Evolutionary conservation across 2,113 vertebrate genomes (phyloP).

Genomic region (Chaetodon auriga): DNA sequence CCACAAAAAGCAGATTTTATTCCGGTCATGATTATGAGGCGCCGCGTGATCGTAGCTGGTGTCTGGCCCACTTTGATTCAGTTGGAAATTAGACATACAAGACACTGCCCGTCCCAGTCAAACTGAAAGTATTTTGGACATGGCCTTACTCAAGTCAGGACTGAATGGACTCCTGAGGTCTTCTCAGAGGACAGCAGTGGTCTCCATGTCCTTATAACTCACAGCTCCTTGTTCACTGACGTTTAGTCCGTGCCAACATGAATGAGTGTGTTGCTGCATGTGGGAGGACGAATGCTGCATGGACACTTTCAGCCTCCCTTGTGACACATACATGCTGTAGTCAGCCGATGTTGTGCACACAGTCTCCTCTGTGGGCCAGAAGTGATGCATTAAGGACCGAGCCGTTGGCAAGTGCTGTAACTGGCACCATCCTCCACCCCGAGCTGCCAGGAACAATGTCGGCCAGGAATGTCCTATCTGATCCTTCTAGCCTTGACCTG

Average conservation of each 20-base stretch:
- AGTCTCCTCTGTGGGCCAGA: conserved; percentile 46
- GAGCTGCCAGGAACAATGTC: conserved; percentile 57
- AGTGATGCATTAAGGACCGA: conserved; percentile 62
- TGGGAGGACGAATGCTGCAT: conserved; percentile 36
- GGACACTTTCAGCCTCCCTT: conserved; percentile 58
- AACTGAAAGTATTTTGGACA: background rate
- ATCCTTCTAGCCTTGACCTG: conserved; percentile 74
- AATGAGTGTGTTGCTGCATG: conserved; percentile 15
- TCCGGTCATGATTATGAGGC: no score
- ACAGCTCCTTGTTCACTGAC: background rate
- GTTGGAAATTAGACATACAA: background rate
- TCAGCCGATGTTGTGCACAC: conserved; percentile 40
- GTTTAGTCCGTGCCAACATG: background rate
- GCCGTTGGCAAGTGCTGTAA: conserved; percentile 40
- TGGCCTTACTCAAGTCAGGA: background rate
- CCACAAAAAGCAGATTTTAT: no score
- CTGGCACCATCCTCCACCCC: conserved; percentile 56
- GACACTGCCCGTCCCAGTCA: background rate
- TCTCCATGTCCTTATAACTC: background rate
- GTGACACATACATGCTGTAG: conserved; percentile 52
- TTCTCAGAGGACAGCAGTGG: background rate
- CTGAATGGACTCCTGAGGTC: background rate
- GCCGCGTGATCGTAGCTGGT: no score
- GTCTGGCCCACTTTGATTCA: no score
- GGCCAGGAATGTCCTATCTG: conserved; percentile 74